Evolutionary conservation across 1,140 invertebrate genomes (phyloP), one percentile per base, ranked within the genome.

Genomic region (Nasonia longicornis): DNA sequence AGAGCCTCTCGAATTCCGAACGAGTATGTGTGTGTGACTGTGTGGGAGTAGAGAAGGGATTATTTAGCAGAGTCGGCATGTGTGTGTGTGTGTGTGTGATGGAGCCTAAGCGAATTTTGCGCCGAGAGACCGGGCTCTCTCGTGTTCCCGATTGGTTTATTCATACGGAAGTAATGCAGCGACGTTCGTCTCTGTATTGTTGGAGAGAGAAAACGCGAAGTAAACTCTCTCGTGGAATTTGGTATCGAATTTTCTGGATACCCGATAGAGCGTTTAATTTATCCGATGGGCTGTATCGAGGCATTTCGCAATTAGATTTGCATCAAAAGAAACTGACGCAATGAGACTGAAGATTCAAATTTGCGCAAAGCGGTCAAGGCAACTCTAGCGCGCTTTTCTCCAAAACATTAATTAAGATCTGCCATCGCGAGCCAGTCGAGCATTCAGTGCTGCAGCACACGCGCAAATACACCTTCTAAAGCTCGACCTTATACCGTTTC

Each of bases 381-480:
- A 73, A 45, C 4, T 71, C 42, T 45, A 8, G 7, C 22, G 1
- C 16, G 22, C 26, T 67, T 70, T 52, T 35, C 1, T 31, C 4
- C 45, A 31, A 78, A 78, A 31, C 20, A 11, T 78, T 52, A 35
- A 78, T 78, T 77, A 69, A 77, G 67, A 77, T 29, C 45, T n/a
- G 31, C 22, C 58, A 6, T 42, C 64, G 11, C 8, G 14, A 35
- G 10, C 22, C 14, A 35, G n/a, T 14, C 52, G 45, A 48, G 14
- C 48, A 20, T 52, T 52, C 16, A 52, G 14, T 16, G 14, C 38
- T 42, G 8, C 38, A 8, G 35, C 38, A 11, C 38, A 42, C 7
- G 38, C 48, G 14, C 52, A n/a, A 20, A 16, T 14, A n/a, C 48
- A 16, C 52, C 16, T 58, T n/a, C 52, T 16, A n/a, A 58, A n/a